Conservation (phyloP, 2,113 vertebrate genomes). For the Accipiter cooperii region DNA sequence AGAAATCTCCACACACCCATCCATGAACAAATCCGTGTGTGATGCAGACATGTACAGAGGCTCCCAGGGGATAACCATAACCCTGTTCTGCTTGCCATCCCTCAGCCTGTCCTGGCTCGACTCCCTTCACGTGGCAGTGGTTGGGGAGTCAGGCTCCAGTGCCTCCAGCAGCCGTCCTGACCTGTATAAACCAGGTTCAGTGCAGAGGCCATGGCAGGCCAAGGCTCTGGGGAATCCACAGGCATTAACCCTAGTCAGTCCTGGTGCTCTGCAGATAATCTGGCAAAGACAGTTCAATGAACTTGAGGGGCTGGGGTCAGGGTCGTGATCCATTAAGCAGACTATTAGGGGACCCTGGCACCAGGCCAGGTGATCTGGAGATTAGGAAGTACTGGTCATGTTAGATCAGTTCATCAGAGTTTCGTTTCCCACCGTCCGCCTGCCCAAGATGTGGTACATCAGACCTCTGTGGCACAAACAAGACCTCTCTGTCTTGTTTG, state of each 20-base stretch:
- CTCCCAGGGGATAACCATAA: background rate
- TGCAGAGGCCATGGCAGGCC: background rate
- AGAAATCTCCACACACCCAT: background rate
- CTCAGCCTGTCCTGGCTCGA: background rate
- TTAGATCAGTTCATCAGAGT: background rate
- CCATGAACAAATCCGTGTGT: accelerated
- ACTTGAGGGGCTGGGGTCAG: background rate
- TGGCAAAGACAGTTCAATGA: background rate
- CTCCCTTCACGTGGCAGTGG: background rate
- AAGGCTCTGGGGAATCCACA: background rate
- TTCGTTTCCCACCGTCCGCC: background rate
- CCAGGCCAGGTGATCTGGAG: background rate
- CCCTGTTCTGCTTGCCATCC: background rate
- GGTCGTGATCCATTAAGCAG: background rate
- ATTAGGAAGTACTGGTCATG: background rate
- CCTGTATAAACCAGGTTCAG: background rate
- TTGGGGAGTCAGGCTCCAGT: background rate
- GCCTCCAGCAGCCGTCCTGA: background rate
- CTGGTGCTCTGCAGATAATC: background rate
- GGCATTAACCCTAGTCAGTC: background rate
- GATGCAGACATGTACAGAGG: background rate
- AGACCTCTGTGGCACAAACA: background rate
- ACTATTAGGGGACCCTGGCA: background rate
- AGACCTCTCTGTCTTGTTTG: background rate
- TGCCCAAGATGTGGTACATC: background rate